Base-by-base conservation (phyloP, 2,888 invertebrate genomes). In the Protodeltote pygarga region DNA sequence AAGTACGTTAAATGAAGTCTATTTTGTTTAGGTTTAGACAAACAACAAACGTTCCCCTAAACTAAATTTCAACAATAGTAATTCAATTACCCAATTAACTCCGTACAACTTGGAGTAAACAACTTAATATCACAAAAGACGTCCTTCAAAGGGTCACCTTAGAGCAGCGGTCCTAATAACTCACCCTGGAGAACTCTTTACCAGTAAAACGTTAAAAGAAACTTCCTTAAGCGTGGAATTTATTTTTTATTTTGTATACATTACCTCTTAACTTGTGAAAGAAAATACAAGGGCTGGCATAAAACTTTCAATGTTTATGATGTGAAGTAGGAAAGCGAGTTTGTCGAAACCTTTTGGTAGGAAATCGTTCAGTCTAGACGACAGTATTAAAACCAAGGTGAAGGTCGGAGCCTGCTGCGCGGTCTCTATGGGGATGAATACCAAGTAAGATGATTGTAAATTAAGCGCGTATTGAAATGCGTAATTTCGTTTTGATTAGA, bases 101-200 rank as follows among this genome's bases (percentile, higher is more conserved):
- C 68, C 72, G 76, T 33, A 65, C 23, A 44, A 40, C 35, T 62
- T 70, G 60, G 59, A 71, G 79, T 79, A 84, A 85, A 81, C 83
- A 80, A 78, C 66, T 76, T 65, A 63, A 69, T 29, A 75, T 64
- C 62, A 82, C 73, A 85, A 86, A 81, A 64, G 67, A 72, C 66
- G 81, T 73, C 86, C 85, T 88, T 85, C 77, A 67, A 79, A 72
- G 72, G 85, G 85, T 85, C 85, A 78, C 81, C 64, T 55, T 76
- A 76, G 60, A 77, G 73, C 77, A 77, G 70, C 62, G 75, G 81
- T 54, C 77, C 69, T 65, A 77, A 61, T 68, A 77, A 54, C 58
- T 46, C 62, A 73, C 86, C 83, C 73, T 79, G 74, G 40, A 62
- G 71, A 63, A 83, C 78, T 64, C 79, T 72, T 45, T 58, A 49